phyloP scores from a whole-genome alignment of 2,797 vertebrate genomes.

The Rhadinocentrus ornatus region DNA sequence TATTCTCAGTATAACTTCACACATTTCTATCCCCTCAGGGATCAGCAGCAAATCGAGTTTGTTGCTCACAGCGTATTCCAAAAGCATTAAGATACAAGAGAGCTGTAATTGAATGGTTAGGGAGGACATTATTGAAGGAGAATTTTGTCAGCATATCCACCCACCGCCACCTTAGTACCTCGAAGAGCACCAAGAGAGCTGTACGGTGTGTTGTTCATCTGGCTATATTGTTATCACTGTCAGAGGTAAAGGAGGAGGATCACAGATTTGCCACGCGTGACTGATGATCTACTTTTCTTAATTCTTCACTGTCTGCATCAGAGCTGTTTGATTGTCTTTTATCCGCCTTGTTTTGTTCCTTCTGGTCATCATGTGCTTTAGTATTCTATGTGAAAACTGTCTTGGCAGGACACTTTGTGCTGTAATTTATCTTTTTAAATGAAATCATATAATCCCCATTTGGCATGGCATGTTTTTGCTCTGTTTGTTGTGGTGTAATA shows the following conservation, averaged over 20 bases:
- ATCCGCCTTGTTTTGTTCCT: background rate
- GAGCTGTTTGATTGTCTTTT: background rate
- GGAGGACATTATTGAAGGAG: constrained; percentile 75
- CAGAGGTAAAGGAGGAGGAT: constrained; percentile 32
- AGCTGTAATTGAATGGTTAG: constrained; percentile 81
- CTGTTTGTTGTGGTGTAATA: background rate
- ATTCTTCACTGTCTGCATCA: constrained; percentile 28
- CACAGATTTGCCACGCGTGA: constrained; percentile 34
- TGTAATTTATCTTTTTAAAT: background rate
- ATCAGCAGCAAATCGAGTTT: constrained; percentile 70
- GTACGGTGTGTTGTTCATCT: constrained; percentile 44
- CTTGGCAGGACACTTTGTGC: too few relatives aligned
- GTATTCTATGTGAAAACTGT: background rate
- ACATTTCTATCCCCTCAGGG: constrained; percentile 58
- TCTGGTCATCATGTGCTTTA: background rate
- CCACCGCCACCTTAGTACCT: constrained; percentile 45
- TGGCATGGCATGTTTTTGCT: background rate
- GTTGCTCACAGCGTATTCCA: constrained; percentile 64
- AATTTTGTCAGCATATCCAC: constrained; percentile 68
- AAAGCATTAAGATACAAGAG: constrained; percentile 74
- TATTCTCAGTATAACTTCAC: constrained; percentile 58
- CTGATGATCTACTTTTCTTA: constrained; percentile 37
- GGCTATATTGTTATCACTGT: constrained; percentile 36
- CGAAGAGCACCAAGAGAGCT: constrained; percentile 35
- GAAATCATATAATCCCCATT: background rate